Evolutionary conservation across 2,888 invertebrate species (phyloP).

Genomic region (Caenorhabditis sulstoni): DNA sequence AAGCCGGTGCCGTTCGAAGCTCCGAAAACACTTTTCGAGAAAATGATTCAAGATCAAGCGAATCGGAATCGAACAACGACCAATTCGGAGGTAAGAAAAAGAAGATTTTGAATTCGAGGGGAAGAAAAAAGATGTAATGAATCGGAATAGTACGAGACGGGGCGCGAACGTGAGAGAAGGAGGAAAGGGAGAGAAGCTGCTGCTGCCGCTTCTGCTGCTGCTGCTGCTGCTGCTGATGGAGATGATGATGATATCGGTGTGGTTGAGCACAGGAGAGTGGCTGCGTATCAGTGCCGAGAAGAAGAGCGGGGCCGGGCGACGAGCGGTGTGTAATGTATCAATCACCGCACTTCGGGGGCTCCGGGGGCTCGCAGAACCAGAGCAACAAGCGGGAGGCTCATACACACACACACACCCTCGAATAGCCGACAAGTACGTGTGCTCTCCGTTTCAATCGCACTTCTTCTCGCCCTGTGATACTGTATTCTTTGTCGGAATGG

Average conservation of each 20-base stretch:
- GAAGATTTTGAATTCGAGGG: neutral
- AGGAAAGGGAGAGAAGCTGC: conserved; percentile 22
- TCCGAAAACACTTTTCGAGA: conserved; percentile 79
- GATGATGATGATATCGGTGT: conserved; percentile 49
- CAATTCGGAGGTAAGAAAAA: conserved; percentile 32
- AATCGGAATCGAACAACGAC: conserved; percentile 37
- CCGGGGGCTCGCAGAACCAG: neutral
- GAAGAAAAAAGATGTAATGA: conserved; percentile 43
- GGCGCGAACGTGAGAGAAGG: conserved; percentile 1
- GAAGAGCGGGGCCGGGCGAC: conserved; percentile 10
- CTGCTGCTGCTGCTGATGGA: conserved; percentile 20
- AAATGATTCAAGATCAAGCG: conserved; percentile 61
- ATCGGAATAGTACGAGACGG: conserved; percentile 26
- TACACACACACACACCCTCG: conserved; percentile 32
- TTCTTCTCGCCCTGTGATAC: conserved; percentile 1
- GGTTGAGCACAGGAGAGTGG: conserved; percentile 4
- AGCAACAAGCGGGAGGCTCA: conserved; percentile 45
- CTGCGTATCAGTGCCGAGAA: conserved; percentile 45
- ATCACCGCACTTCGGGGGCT: conserved; percentile 52
- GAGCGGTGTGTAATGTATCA: conserved; percentile 59
- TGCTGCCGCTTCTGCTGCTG: conserved; percentile 18
- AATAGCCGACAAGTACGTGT: conserved; percentile 51
- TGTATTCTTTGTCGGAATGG: conserved; percentile 51
- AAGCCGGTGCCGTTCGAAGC: conserved; percentile 75
- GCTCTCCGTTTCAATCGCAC: conserved; percentile 22